Conservation (phyloP, 35 echinoderm and acorn worm genomes). For the Anneissia japonica region DNA sequence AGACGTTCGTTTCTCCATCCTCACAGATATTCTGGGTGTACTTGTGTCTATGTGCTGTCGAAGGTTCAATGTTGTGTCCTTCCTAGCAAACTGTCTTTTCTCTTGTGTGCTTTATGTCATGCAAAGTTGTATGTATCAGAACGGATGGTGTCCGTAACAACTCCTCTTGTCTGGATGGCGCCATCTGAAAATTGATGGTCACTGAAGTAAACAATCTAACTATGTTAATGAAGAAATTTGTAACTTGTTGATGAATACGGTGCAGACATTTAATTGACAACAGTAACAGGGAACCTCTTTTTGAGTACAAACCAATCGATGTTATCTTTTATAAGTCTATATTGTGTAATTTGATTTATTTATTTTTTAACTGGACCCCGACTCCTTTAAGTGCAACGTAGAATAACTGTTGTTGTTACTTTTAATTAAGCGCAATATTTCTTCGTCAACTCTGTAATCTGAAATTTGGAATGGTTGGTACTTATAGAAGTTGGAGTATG, state of each 20-base stretch:
- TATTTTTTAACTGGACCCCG: neutral
- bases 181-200: too few relatives aligned
- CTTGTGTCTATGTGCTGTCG: too few relatives aligned
- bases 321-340: too few relatives aligned
- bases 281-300: neutral
- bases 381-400: too few relatives aligned
- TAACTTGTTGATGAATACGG: neutral
- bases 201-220: too few relatives aligned
- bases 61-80: neutral
- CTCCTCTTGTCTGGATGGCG: too few relatives aligned
- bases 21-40: too few relatives aligned
- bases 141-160: too few relatives aligned
- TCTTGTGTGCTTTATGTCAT: neutral
- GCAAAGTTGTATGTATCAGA: neutral
- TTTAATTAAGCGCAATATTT: neutral
- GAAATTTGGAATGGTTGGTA: neutral
- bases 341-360: neutral
- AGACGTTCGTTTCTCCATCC: too few relatives aligned
- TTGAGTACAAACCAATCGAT: too few relatives aligned
- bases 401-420: too few relatives aligned
- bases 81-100: neutral
- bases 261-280: neutral
- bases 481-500: neutral
- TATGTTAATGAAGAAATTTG: too few relatives aligned
- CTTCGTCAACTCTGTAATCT: neutral